A percentile compares a stretch with the other conserved stretches of the same genome.
phyloP scores from a whole-genome alignment of 2,888 invertebrate genomes.

The Allygus modestus region DNA sequence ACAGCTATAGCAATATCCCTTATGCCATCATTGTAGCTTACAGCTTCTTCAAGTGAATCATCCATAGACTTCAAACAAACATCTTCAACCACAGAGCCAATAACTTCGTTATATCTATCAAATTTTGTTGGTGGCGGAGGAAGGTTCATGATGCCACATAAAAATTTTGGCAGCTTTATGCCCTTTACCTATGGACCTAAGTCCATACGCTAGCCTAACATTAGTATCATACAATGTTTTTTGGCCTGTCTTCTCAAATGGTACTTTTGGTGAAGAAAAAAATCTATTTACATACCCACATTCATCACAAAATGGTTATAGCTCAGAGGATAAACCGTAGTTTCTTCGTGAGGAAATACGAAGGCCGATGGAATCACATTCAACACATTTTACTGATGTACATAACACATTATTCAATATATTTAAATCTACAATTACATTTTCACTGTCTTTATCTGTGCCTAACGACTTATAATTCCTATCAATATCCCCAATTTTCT shows the following conservation, averaged over 20 bases:
- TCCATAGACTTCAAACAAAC: background rate
- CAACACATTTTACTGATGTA: background rate
- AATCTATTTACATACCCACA: background rate
- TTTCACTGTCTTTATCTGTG: background rate
- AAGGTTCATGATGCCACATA: constrained; percentile 6
- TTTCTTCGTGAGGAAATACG: background rate
- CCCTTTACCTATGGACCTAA: constrained; percentile 30
- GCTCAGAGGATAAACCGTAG: background rate
- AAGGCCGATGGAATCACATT: constrained; percentile 6
- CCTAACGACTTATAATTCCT: constrained; percentile 16
- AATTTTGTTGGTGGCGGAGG: constrained; percentile 30
- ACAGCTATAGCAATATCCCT: background rate
- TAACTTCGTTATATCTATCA: background rate
- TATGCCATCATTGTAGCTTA: background rate
- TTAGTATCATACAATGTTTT: background rate
- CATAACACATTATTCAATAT: background rate
- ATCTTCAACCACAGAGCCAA: constrained; percentile 7
- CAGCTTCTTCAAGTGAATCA: background rate
- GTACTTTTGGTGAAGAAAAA: background rate
- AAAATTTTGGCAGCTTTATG: background rate
- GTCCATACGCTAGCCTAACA: constrained; percentile 18
- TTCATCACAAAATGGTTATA: background rate
- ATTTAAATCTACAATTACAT: constrained; percentile 1
- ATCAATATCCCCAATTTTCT: constrained; percentile 36
- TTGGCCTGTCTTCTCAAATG: background rate